phyloP scores from a whole-genome alignment of 2,888 invertebrate genomes.

The Alentia gelatinosa region DNA sequence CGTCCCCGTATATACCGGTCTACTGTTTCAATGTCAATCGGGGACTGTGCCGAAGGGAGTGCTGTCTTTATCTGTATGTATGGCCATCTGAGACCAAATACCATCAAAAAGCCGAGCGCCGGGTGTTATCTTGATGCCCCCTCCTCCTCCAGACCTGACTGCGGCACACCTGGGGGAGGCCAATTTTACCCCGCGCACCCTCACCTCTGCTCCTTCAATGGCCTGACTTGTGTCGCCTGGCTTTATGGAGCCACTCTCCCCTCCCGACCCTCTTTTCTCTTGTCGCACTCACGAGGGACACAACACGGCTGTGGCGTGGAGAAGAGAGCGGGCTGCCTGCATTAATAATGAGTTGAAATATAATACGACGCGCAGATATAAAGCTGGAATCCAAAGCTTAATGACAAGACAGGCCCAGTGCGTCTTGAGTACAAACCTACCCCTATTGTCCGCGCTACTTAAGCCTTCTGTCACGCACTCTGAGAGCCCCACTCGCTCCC shows the following conservation, averaged over 20 bases:
- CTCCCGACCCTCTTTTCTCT: neutral
- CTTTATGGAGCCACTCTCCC: neutral
- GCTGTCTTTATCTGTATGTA: constrained; percentile 16
- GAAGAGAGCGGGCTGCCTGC: constrained; percentile 31
- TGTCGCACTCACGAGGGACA: constrained; percentile 8
- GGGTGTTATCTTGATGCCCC: neutral
- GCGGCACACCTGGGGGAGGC: neutral
- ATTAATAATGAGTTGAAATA: constrained; percentile 49
- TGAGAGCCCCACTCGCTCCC: neutral
- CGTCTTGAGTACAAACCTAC: constrained; percentile 45
- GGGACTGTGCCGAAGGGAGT: too few relatives aligned
- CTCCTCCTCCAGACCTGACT: neutral
- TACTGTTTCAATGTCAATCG: neutral
- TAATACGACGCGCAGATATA: constrained; percentile 47
- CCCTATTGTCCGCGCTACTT: constrained; percentile 52
- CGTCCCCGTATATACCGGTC: too few relatives aligned
- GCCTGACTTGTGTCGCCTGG: neutral
- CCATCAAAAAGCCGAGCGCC: neutral
- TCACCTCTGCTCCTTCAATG: neutral
- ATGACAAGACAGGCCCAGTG: constrained; percentile 44
- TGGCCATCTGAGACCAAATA: constrained; percentile 15
- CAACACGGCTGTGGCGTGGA: neutral
- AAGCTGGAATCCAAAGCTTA: constrained; percentile 50
- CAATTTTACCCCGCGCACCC: neutral
- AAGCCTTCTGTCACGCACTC: constrained; percentile 49